Evolutionary conservation across 2,797 vertebrate genomes (phyloP).

Genomic region (Masticophis lateralis): DNA sequence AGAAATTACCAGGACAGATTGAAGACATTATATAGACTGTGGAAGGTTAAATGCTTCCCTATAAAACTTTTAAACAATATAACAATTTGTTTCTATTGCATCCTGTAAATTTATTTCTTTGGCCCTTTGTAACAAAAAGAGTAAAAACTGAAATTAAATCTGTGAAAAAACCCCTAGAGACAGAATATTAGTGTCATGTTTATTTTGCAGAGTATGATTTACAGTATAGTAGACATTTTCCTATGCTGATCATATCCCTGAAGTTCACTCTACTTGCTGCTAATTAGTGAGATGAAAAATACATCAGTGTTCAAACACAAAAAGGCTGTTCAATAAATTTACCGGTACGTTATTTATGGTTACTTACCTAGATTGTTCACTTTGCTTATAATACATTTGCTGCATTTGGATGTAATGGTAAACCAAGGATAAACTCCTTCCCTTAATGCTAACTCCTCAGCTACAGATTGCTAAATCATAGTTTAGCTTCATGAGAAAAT

Average conservation of each 20-base stretch:
- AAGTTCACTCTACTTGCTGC: background rate
- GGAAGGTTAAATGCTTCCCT: background rate
- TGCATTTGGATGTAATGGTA: background rate
- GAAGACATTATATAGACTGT: conserved; percentile 1
- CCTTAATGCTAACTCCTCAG: background rate
- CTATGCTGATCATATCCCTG: accelerated
- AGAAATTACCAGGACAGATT: background rate
- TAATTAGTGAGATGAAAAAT: accelerated
- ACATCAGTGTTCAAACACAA: background rate
- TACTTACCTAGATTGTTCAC: background rate
- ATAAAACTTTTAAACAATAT: background rate
- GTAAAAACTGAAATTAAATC: background rate
- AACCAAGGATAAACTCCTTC: background rate
- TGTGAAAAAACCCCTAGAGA: background rate
- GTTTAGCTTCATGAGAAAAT: background rate
- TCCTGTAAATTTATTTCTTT: conserved; percentile 24
- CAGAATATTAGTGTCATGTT: background rate
- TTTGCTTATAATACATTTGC: background rate
- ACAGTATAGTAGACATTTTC: background rate
- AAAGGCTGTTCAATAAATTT: background rate
- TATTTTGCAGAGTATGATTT: background rate
- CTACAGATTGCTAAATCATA: background rate
- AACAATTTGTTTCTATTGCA: background rate
- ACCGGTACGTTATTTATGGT: background rate
- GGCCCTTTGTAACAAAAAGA: conserved; percentile 13